These are phyloP conservation scores for Erannis defoliaria DNA, from an alignment of 2,888 invertebrate genomes.

Conservation along the genomic window DNA sequence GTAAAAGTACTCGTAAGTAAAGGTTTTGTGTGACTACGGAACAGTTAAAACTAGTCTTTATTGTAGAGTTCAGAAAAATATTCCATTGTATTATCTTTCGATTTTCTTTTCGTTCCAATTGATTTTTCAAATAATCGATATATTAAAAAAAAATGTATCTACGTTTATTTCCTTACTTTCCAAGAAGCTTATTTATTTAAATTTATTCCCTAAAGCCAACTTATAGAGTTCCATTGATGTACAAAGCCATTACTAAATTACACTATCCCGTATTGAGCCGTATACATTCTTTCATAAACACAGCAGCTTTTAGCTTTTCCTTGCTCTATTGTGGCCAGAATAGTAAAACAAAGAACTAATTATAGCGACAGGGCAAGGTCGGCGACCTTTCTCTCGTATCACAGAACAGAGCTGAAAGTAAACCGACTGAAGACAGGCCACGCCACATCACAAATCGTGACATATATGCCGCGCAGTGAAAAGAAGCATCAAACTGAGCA, in stretches of 20 bases:
- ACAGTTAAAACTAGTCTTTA: background rate
- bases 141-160: too few species aligned
- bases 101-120: too few species aligned
- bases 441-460: constrained; percentile 3
- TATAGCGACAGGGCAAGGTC: constrained; percentile 68
- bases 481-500: background rate
- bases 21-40: background rate
- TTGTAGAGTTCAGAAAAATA: too few species aligned
- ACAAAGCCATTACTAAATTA: constrained; percentile 3
- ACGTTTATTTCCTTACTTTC: too few species aligned
- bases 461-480: constrained; percentile 1
- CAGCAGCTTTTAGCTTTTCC: constrained; percentile 26
- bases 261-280: constrained; percentile 3
- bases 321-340: constrained; percentile 37
- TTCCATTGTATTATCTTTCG: background rate
- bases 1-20: too few species aligned
- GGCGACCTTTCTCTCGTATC: constrained; percentile 63
- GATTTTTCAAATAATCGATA: too few species aligned
- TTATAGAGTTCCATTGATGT: constrained; percentile 3
- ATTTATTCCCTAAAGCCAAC: background rate
- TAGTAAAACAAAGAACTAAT: constrained; percentile 56
- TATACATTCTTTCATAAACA: constrained; percentile 27
- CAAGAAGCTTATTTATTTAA: too few species aligned
- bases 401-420: constrained; percentile 7
- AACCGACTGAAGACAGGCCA: constrained; percentile 10